Evolutionary conservation across 1,140 invertebrate species (phyloP).

Genomic region (Rhynchophorus ferrugineus): DNA sequence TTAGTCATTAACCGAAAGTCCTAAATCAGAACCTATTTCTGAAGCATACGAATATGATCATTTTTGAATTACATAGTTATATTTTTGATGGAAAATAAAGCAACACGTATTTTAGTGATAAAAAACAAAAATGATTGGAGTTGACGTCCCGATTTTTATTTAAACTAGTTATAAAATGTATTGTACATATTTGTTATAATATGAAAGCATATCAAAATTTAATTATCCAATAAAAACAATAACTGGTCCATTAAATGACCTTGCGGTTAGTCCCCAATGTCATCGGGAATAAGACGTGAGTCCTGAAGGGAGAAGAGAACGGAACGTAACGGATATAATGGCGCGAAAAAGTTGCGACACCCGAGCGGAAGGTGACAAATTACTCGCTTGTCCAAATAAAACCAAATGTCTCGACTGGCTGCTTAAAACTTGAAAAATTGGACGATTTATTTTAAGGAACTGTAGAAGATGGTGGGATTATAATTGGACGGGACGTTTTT

Average conservation of each 20-base stretch:
- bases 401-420: neutral
- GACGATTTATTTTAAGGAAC: neutral
- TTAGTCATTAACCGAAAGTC: too few species aligned
- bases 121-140: too few species aligned
- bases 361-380: neutral
- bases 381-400: neutral
- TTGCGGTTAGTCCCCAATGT: too few species aligned
- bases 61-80: too few species aligned
- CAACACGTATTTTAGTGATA: too few species aligned
- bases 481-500: neutral
- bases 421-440: neutral
- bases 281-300: neutral
- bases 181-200: too few species aligned
- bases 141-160: too few species aligned
- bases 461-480: neutral
- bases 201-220: too few species aligned
- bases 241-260: neutral
- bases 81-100: too few species aligned
- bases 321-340: neutral
- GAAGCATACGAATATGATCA: too few species aligned
- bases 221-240: neutral
- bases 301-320: neutral
- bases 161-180: too few species aligned
- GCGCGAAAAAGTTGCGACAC: neutral
- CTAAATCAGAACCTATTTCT: too few species aligned